Evolutionary conservation across 2,797 vertebrate species (phyloP).

Genomic region (Ciconia nigra): DNA sequence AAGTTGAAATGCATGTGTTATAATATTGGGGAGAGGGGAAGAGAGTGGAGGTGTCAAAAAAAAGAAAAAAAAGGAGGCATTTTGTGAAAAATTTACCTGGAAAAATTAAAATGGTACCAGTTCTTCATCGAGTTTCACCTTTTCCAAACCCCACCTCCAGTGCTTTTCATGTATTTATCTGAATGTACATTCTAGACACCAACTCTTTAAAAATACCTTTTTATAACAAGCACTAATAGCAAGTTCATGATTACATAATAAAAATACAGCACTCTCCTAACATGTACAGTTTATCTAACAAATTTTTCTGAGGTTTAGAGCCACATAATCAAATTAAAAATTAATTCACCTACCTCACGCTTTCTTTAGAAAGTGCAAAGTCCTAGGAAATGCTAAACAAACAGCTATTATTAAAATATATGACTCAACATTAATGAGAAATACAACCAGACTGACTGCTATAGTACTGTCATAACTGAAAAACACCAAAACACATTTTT

Average conservation of each 20-base stretch:
- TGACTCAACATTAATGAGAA: slow-evolving; percentile 24
- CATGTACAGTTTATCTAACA: not conserved
- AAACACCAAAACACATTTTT: not conserved
- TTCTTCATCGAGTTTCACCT: not conserved
- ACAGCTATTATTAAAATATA: slow-evolving; percentile 16
- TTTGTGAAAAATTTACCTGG: slow-evolving; percentile 29
- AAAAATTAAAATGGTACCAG: slow-evolving; percentile 24
- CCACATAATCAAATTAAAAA: slow-evolving; percentile 1
- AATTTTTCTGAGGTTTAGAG: not conserved
- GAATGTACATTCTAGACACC: not conserved
- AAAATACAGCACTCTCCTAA: not conserved
- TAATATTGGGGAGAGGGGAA: slow-evolving; percentile 65
- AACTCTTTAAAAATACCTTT: not conserved
- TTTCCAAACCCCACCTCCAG: not conserved
- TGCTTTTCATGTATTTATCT: not conserved
- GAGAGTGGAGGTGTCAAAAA: slow-evolving; percentile 33
- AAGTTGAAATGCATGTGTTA: slow-evolving; percentile 59
- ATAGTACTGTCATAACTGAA: not conserved
- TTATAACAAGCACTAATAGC: not conserved
- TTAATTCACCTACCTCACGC: not conserved
- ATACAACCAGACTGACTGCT: slow-evolving; percentile 3
- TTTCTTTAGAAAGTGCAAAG: slow-evolving; percentile 24
- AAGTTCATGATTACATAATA: slow-evolving; percentile 13
- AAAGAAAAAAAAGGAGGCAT: not conserved
- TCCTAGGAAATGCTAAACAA: slow-evolving; percentile 22